Evolutionary conservation across 2,797 vertebrate species (phyloP).

Genomic region (Rhynchonycteris naso): DNA sequence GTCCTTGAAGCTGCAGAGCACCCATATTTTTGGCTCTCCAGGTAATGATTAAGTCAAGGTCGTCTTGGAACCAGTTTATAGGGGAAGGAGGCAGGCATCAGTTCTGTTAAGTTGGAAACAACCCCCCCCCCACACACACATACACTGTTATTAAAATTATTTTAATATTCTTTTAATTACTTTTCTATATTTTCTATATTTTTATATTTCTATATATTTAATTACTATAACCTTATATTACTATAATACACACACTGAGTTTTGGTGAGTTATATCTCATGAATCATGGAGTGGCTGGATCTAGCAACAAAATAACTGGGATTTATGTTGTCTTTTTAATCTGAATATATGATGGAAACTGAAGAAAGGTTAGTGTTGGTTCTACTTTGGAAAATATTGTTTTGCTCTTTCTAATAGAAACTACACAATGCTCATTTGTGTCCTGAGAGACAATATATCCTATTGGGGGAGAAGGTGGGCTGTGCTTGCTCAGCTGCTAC

Average conservation of each 20-base stretch:
- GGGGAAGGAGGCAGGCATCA: background rate
- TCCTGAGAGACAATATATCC: background rate
- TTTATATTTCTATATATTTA: no score
- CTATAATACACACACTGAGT: background rate
- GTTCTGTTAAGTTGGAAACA: background rate
- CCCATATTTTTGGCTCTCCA: background rate
- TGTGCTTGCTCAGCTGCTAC: rapidly evolving
- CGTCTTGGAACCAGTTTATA: background rate
- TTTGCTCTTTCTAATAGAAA: conserved; percentile 5
- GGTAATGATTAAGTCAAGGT: background rate
- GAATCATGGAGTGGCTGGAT: background rate
- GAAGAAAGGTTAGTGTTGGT: background rate
- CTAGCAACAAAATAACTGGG: background rate
- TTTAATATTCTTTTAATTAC: no score
- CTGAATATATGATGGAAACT: background rate
- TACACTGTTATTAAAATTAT: no score
- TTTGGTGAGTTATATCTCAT: background rate
- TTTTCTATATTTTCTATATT: no score
- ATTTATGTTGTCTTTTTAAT: background rate
- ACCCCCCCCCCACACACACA: no score
- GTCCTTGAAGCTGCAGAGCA: background rate
- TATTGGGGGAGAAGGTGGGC: background rate
- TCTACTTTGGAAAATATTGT: background rate
- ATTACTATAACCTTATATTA: no score
- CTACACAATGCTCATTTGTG: background rate